phyloP scores from a whole-genome alignment of 2,888 invertebrate genomes.

The Scaptodrosophila latifasciaeformis region DNA sequence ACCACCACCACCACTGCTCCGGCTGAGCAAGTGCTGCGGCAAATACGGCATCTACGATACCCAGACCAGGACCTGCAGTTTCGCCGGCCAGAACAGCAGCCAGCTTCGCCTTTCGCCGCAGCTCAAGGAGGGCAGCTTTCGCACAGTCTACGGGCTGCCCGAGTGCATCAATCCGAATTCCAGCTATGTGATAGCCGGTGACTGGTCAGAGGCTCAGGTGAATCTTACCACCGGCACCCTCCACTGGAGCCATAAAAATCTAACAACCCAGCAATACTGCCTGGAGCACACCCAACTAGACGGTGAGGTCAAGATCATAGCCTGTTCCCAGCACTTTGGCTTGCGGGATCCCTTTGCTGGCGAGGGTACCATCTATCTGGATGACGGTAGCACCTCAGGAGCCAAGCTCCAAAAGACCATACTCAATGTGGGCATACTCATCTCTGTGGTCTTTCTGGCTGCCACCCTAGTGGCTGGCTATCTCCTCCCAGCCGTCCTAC shows the following conservation, averaged over 20 bases:
- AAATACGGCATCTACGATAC: constrained; percentile 79
- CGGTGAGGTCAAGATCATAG: constrained; percentile 77
- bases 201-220: constrained; percentile 52
- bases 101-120: constrained; percentile 48
- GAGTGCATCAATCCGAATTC: constrained; percentile 41
- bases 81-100: constrained; percentile 15
- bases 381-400: constrained; percentile 4
- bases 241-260: constrained; percentile 47
- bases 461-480: constrained; percentile 87
- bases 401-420: constrained; percentile 80
- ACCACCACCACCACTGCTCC: constrained; percentile 63
- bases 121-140: constrained; percentile 44
- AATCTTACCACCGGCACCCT: constrained; percentile 41
- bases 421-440: constrained; percentile 85
- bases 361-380: background rate
- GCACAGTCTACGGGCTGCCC: constrained; percentile 66
- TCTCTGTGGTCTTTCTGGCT: constrained; percentile 87
- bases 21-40: constrained; percentile 82
- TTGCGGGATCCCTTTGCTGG: constrained; percentile 12
- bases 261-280: constrained; percentile 54
- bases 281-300: constrained; percentile 56
- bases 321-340: constrained; percentile 79
- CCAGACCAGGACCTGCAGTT: constrained; percentile 76
- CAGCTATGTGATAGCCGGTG: constrained; percentile 67
- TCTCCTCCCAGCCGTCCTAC: constrained; percentile 87